A percentile compares a stretch with the other conserved stretches of the same genome.
Conservation (phyloP, 2,113 vertebrate species). For the Anseranas semipalmata region DNA sequence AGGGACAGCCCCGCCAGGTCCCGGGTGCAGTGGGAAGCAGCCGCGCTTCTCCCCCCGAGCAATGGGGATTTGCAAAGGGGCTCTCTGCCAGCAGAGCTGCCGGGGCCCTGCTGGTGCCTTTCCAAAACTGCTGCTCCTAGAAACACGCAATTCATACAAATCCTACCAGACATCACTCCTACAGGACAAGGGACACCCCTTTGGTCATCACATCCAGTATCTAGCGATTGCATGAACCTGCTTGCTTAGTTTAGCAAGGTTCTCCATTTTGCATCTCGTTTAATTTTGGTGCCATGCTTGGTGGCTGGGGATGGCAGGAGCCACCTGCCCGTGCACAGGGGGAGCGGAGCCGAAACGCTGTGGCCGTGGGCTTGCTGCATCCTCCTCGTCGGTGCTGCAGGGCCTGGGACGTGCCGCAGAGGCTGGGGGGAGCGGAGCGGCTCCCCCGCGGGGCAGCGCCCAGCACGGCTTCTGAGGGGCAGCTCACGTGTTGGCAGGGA, state of each 20-base stretch:
- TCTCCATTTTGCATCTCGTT: background rate
- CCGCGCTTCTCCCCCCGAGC: background rate
- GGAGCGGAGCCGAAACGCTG: accelerated
- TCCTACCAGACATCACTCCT: accelerated
- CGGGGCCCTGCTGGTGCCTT: background rate
- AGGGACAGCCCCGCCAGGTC: accelerated
- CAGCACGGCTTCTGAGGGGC: background rate
- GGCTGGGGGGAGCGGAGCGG: accelerated
- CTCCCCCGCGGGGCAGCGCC: too few relatives aligned
- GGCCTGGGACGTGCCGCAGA: background rate
- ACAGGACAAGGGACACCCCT: background rate
- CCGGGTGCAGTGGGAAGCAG: background rate
- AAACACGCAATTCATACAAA: accelerated
- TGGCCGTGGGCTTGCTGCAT: accelerated
- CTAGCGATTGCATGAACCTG: accelerated
- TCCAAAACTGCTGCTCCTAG: accelerated
- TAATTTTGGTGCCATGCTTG: background rate
- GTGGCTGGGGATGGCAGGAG: background rate
- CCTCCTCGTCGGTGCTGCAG: background rate
- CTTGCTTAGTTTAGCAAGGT: accelerated
- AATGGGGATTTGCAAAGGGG: background rate
- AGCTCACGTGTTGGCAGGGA: background rate
- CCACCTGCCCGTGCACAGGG: accelerated
- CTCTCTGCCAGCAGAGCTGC: background rate
- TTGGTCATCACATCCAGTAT: accelerated